phyloP scores from a whole-genome alignment of 2,888 invertebrate genomes.

The Drosophila lutescens region DNA sequence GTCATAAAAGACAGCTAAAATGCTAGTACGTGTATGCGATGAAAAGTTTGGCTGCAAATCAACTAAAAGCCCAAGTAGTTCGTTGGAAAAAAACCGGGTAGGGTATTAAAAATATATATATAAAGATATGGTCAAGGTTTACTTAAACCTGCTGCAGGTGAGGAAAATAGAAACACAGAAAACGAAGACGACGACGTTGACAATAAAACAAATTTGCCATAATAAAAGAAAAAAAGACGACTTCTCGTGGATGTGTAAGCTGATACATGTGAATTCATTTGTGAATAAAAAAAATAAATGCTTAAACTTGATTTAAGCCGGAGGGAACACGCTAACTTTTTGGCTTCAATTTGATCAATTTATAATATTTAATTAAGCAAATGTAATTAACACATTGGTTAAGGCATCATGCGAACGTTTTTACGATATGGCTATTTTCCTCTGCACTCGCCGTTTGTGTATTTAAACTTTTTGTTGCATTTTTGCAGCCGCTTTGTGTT shows the following conservation, averaged over 20 bases:
- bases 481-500: slow-evolving; percentile 27
- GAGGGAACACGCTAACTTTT: slow-evolving; percentile 37
- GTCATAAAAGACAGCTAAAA: slow-evolving; percentile 2
- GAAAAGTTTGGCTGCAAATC: slow-evolving; percentile 8
- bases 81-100: slow-evolving; percentile 13
- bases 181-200: slow-evolving; percentile 25
- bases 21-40: neutral
- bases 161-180: slow-evolving; percentile 49
- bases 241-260: slow-evolving; percentile 45
- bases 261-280: slow-evolving; percentile 20
- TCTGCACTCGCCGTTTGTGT: slow-evolving; percentile 55
- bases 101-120: slow-evolving; percentile 30
- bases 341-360: slow-evolving; percentile 63
- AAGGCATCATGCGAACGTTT: slow-evolving; percentile 50
- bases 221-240: slow-evolving; percentile 20
- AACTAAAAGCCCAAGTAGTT: slow-evolving; percentile 14
- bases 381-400: slow-evolving; percentile 71
- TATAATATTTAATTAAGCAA: slow-evolving; percentile 69
- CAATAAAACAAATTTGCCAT: slow-evolving; percentile 28
- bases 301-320: slow-evolving; percentile 57
- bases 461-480: slow-evolving; percentile 29
- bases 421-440: slow-evolving; percentile 40
- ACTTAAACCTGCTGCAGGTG: slow-evolving; percentile 65
- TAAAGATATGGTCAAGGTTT: slow-evolving; percentile 73
- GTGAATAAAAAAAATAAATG: slow-evolving; percentile 38